Base-by-base conservation (phyloP, 2,888 invertebrate genomes). In the Girardia tigrina region DNA sequence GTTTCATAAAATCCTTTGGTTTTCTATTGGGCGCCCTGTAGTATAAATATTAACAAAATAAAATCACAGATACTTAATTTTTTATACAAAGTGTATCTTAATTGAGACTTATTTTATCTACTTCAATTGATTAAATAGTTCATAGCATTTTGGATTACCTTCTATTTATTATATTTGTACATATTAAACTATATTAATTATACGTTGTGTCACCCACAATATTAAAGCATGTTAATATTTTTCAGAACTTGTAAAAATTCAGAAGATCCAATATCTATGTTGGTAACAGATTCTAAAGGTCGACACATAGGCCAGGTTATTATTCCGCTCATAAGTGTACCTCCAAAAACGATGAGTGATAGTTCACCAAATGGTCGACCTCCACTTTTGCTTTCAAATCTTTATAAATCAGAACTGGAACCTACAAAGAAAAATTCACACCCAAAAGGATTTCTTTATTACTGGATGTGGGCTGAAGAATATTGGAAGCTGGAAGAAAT, bases 351-450 rank as follows among this genome's bases (percentile, higher is more conserved):
- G 14, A 56, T 56, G 6, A 20, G 20, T 56, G n/a, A 56, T 56
- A 23, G n/a, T 56, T 16, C 2, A 4, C 56, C 56, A 56, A 56
- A 42, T 26, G 74, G 69, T 28, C 26, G 56, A 26, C 42, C 42
- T 26, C 74, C 74, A 26, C 28, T 42, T 23, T 42, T 69, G 14
- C 23, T 69, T 14, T 26, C 42, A n/a, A 74, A 74, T 42, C 42
- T 74, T 20, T 56, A 29, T 69, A 56, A 42, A 42, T 42, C 74
- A 36, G 26, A 23, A 42, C 28, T 74, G n/a, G 74, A 74, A 28
- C 74, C 74, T 16, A 74, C 74, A n/a, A 74, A 74, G 74, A 74
- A 74, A 28, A 74, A 74, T 69, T 74, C 74, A 4, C 23, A 56
- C 28, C 74, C 74, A 23, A 26, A 42, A 23, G 74, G 74, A 26